Evolutionary conservation across 2,888 invertebrate genomes (phyloP).

Genomic region (Flexamia atlantica): DNA sequence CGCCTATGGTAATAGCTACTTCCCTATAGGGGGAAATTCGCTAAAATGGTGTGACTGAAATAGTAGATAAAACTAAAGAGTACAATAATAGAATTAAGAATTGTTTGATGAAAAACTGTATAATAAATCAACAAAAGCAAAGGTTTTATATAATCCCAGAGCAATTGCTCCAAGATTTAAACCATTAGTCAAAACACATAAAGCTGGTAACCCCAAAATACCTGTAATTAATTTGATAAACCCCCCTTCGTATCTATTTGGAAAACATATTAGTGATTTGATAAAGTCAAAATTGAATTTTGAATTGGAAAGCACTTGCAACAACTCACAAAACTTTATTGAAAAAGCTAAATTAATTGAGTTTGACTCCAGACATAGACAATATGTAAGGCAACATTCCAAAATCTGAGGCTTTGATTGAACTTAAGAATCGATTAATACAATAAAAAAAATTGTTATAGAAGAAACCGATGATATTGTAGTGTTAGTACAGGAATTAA

Average conservation of each 20-base stretch:
- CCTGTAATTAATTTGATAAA: constrained; percentile 4
- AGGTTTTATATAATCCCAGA: not conserved
- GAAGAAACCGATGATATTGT: not conserved
- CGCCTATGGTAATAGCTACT: no score
- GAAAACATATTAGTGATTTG: constrained; percentile 1
- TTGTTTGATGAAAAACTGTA: not conserved
- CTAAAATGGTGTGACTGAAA: constrained; percentile 1
- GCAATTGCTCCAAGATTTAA: not conserved
- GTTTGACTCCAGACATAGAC: not conserved
- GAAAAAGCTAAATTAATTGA: not conserved
- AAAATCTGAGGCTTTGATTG: not conserved
- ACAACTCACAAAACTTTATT: not conserved
- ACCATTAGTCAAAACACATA: constrained; percentile 20
- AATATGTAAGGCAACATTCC: constrained; percentile 18
- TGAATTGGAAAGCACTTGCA: not conserved
- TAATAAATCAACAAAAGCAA: not conserved
- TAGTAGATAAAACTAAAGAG: not conserved
- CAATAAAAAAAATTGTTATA: not conserved
- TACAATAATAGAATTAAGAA: not conserved
- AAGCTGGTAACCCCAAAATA: not conserved
- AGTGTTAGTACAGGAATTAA: not conserved
- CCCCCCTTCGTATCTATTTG: not conserved
- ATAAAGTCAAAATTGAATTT: not conserved
- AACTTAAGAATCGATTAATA: not conserved
- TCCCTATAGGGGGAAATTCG: no score